These are phyloP conservation scores for Siphamia tubifer DNA, from an alignment of 2,113 vertebrate genomes.

Conservation along the genomic window DNA sequence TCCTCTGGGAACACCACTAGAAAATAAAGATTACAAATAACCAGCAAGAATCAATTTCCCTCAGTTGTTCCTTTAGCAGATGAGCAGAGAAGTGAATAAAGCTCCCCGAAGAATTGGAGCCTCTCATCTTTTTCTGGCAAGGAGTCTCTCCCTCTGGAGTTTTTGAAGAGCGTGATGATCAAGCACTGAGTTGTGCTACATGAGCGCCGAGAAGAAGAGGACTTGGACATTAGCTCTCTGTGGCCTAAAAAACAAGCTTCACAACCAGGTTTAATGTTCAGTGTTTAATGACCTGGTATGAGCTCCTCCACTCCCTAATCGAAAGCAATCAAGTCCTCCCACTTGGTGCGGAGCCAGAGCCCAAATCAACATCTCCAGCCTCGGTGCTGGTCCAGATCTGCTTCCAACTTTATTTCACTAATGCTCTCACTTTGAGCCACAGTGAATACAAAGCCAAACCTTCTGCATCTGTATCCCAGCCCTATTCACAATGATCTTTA, in stretches of 20 bases:
- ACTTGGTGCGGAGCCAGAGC: slow-evolving; percentile 33
- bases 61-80: slow-evolving; percentile 19
- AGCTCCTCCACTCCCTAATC: slow-evolving; percentile 34
- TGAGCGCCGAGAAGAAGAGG: slow-evolving; percentile 1
- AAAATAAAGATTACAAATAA: slow-evolving; percentile 46
- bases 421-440: slow-evolving; percentile 31
- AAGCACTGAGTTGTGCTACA: slow-evolving; percentile 20
- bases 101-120: neutral
- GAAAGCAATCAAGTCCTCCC: slow-evolving; percentile 52
- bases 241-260: slow-evolving; percentile 4
- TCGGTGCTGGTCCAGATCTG: slow-evolving; percentile 32
- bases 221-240: slow-evolving; percentile 14
- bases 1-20: slow-evolving; percentile 10
- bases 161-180: neutral
- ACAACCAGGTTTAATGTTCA: slow-evolving; percentile 36
- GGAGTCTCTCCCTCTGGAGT: neutral
- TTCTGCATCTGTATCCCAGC: slow-evolving; percentile 17
- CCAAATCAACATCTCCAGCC: slow-evolving; percentile 45
- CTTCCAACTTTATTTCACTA: slow-evolving; percentile 28
- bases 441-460: slow-evolving; percentile 15
- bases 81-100: slow-evolving; percentile 6
- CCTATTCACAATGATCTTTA: neutral
- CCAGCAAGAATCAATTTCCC: slow-evolving; percentile 30
- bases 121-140: slow-evolving; percentile 2
- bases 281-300: slow-evolving; percentile 40